Percentiles rank a stretch among this genome's conserved stretches.
These are phyloP conservation scores for Apamea epomidion DNA, from an alignment of 2,888 invertebrate species.

Conservation along the genomic window DNA sequence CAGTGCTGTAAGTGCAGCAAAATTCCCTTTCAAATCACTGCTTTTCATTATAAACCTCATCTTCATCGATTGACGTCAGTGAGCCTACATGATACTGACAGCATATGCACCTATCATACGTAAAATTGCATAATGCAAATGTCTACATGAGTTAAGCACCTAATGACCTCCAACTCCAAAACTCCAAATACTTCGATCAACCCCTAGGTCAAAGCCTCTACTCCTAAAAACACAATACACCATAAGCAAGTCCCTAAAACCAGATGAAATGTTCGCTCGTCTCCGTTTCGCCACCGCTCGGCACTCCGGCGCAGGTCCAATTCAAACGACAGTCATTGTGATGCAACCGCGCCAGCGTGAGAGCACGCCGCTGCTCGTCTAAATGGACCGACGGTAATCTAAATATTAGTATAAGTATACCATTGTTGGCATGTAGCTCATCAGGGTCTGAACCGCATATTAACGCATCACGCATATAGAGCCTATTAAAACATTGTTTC, in stretches of 20 bases:
- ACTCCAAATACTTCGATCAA: neutral
- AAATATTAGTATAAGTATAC: constrained; percentile 63
- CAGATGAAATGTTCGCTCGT: constrained; percentile 58
- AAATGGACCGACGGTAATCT: constrained; percentile 67
- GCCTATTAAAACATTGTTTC: constrained; percentile 52
- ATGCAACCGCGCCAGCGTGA: constrained; percentile 70
- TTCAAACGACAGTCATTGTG: constrained; percentile 72
- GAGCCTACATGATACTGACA: neutral
- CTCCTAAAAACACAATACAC: constrained; percentile 18
- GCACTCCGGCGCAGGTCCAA: constrained; percentile 68
- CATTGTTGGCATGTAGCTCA: constrained; percentile 61
- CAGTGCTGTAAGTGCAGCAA: neutral
- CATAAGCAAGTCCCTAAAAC: constrained; percentile 36
- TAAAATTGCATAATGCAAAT: neutral
- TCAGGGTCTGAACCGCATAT: constrained; percentile 54
- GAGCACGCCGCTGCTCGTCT: constrained; percentile 67
- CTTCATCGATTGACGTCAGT: neutral
- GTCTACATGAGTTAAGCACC: neutral
- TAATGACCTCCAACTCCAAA: neutral
- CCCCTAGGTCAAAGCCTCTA: neutral
- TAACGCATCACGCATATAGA: constrained; percentile 27
- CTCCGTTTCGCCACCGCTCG: constrained; percentile 68
- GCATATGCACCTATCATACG: neutral
- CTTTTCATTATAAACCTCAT: neutral
- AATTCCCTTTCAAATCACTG: neutral